Base-by-base conservation (phyloP, 1,140 invertebrate genomes). In the Zaprionus taronus region DNA sequence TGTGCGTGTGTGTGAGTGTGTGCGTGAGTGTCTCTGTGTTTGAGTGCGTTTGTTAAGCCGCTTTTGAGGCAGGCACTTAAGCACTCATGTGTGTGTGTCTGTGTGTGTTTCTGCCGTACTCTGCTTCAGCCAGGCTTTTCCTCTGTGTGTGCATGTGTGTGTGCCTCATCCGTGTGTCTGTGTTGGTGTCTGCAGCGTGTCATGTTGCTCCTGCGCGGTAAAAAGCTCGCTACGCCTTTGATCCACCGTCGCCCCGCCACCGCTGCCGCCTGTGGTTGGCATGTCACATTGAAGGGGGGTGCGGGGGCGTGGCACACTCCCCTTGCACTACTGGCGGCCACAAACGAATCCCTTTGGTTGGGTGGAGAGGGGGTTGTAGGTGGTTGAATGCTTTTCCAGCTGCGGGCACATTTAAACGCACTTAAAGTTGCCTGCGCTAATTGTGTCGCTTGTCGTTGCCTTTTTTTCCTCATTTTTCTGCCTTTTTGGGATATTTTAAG, bases 361-460 rank as follows among this genome's bases (percentile, higher is more conserved):
- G 4, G 24, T 3, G 4, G 38, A 2, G 36, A 0, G 4, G 36
- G 36, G 12, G 11, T 1, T 1, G 0, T 7, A 28, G 28, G 28
- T 28, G 31, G 2, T 11, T 34, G 31, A 11, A n/a, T 41, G 41
- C 47, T 24, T 14, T 22, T 12, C 41, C 60, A 49, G 20, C 24
- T 20, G 57, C 49, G 53, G 58, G 6, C 73, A 78, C 69, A 90
- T 90, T 89, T 79, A 80, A 90, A 90, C 79, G 84, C 85, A 90
- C 81, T 89, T 90, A 81, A 89, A 85, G 85, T 89, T 80, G 81
- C 79, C 80, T 56, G 79, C 85, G 86, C 82, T 85, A 85, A 89
- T 89, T 89, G 85, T 77, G 70, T 60, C 73, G 28, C 44, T 57
- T 56, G 22, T 17, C 6, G 17, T 26, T 58, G 31, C 34, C 34